Percentiles rank a stretch among this genome's conserved stretches.
Conservation (phyloP, 1,140 invertebrate species). For the Zaprionus ornatus region DNA sequence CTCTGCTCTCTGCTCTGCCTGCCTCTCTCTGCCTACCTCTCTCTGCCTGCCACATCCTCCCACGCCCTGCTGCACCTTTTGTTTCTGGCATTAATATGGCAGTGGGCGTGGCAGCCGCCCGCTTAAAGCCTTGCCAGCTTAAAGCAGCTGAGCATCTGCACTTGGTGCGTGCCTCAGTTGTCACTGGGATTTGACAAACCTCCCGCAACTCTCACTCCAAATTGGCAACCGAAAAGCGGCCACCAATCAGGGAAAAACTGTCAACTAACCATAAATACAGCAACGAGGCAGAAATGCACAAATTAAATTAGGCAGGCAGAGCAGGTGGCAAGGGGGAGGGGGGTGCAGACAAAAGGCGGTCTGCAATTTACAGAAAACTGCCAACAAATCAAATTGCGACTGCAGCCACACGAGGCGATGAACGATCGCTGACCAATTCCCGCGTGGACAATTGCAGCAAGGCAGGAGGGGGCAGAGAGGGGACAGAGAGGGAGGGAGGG, state of each 20-base stretch:
- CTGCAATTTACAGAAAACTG: constrained; percentile 73
- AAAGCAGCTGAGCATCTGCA: neutral
- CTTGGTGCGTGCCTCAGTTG: constrained; percentile 17
- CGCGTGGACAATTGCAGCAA: constrained; percentile 69
- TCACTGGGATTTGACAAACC: constrained; percentile 30
- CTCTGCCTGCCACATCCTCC: neutral
- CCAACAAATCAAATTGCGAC: constrained; percentile 75
- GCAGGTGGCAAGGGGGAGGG: neutral
- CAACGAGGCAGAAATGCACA: constrained; percentile 41
- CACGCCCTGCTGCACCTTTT: constrained; percentile 33
- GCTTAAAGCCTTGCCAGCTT: constrained; percentile 23
- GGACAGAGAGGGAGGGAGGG: neutral
- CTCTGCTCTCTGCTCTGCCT: neutral
- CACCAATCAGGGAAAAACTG: constrained; percentile 63
- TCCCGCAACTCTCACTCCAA: constrained; percentile 38
- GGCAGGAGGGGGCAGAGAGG: neutral
- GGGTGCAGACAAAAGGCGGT: constrained; percentile 48
- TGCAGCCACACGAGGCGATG: constrained; percentile 5
- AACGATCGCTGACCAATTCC: constrained; percentile 67
- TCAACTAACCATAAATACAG: constrained; percentile 71
- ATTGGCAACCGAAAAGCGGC: constrained; percentile 36
- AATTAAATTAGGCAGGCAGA: constrained; percentile 69
- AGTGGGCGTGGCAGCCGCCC: constrained; percentile 43
- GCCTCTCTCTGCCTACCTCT: neutral
- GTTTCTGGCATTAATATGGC: constrained; percentile 59